Evolutionary conservation across 2,113 vertebrate species (phyloP).

Genomic region (Daboia siamensis): DNA sequence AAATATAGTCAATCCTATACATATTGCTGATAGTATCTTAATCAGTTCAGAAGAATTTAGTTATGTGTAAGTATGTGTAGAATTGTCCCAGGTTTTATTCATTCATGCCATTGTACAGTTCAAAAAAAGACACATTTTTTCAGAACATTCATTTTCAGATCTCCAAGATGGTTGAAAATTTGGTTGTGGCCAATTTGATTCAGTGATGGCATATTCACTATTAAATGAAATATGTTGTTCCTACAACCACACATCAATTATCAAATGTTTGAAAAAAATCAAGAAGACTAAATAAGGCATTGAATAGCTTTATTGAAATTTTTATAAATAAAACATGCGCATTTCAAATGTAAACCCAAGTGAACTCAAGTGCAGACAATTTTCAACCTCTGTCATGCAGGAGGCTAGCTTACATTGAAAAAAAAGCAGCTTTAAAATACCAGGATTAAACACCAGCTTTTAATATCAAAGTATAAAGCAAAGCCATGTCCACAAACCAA

Average conservation of each 20-base stretch:
- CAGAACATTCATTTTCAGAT: constrained; percentile 2
- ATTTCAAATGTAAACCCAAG: constrained; percentile 99
- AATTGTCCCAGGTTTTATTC: neutral
- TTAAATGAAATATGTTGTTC: neutral
- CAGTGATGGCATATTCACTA: neutral
- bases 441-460: constrained; percentile 85
- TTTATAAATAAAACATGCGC: constrained; percentile 99
- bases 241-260: neutral
- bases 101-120: neutral
- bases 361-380: constrained; percentile 99
- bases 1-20: neutral
- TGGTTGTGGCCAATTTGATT: neutral
- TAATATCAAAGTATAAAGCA: constrained; percentile 82
- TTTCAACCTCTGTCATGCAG: constrained; percentile 93
- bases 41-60: neutral
- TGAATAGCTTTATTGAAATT: constrained; percentile 99
- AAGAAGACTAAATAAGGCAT: constrained; percentile 78
- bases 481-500: constrained; percentile 75
- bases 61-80: neutral
- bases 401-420: constrained; percentile 86
- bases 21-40: neutral
- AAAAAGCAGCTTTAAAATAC: constrained; percentile 83
- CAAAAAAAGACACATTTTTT: neutral
- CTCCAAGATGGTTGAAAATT: neutral
- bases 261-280: constrained; percentile 52